phyloP scores from a whole-genome alignment of 1,140 invertebrate genomes.

The Apolygus lucorum region DNA sequence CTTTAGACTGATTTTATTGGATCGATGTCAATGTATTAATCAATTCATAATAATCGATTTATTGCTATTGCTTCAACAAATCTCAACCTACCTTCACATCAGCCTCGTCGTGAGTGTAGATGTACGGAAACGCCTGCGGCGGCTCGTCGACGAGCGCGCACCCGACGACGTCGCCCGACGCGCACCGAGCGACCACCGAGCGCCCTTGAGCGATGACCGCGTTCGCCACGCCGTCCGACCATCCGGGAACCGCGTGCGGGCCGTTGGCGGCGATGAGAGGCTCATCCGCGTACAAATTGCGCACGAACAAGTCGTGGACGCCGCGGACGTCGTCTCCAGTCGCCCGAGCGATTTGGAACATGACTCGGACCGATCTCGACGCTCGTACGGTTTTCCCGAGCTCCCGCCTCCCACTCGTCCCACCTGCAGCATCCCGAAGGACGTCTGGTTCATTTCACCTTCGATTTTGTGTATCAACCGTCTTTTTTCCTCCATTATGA shows the following conservation, averaged over 20 bases:
- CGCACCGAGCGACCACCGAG: not conserved
- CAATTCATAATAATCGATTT: too few relatives aligned
- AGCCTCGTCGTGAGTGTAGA: constrained; percentile 10
- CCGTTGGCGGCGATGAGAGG: constrained; percentile 3
- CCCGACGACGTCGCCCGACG: constrained; percentile 13
- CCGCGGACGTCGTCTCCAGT: not conserved
- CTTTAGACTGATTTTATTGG: too few relatives aligned
- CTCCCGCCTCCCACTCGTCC: too few relatives aligned
- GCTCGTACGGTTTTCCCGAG: too few relatives aligned
- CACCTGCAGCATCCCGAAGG: too few relatives aligned
- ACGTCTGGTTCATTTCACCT: too few relatives aligned
- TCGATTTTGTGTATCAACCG: too few relatives aligned
- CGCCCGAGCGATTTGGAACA: constrained; percentile 11
- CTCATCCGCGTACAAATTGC: constrained; percentile 18
- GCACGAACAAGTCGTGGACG: constrained; percentile 7
- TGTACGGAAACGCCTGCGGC: constrained; percentile 19
- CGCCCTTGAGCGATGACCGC: constrained; percentile 20
- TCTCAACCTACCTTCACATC: constrained; percentile 22
- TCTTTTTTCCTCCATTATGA: too few relatives aligned
- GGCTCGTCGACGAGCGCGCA: constrained; percentile 17
- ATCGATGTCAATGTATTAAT: too few relatives aligned
- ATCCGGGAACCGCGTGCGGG: not conserved
- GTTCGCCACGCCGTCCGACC: not conserved
- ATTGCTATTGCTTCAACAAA: too few relatives aligned
- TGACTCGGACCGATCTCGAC: too few relatives aligned